Conservation (phyloP, 2,888 invertebrate species). For the Pediacus dermestoides region DNA sequence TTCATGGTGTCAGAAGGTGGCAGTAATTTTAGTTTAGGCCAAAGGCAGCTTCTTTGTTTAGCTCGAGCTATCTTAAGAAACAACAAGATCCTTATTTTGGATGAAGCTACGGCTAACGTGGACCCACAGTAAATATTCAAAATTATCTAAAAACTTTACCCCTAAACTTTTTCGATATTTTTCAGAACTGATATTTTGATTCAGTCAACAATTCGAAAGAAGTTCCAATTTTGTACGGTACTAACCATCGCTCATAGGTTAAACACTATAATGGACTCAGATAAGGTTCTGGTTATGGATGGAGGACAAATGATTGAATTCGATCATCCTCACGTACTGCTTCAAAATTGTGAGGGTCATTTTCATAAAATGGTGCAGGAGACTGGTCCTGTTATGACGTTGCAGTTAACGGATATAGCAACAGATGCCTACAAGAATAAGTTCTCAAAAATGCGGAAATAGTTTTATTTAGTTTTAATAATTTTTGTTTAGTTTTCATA, state of each 20-base stretch:
- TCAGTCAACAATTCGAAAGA: conserved; percentile 68
- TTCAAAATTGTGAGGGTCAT: conserved; percentile 58
- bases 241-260: conserved; percentile 75
- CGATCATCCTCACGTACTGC: conserved; percentile 67
- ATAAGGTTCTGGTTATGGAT: conserved; percentile 76
- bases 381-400: conserved; percentile 52
- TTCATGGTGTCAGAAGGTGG: conserved; percentile 77
- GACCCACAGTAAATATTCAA: conserved; percentile 3
- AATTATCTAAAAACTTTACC: neutral
- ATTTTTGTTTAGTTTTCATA: too few species aligned
- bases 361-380: conserved; percentile 66
- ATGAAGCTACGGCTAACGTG: conserved; percentile 49
- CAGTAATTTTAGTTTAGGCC: conserved; percentile 79
- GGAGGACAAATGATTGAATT: conserved; percentile 72
- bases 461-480: too few species aligned
- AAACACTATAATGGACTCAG: conserved; percentile 56
- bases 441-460: neutral
- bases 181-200: conserved; percentile 68
- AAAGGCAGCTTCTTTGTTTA: conserved; percentile 79
- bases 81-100: conserved; percentile 74
- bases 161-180: conserved; percentile 7
- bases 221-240: conserved; percentile 72
- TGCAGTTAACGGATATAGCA: conserved; percentile 28
- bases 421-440: conserved; percentile 21
- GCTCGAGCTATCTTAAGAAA: conserved; percentile 77